These are phyloP conservation scores for Sylvietta virens DNA, from an alignment of 2,113 vertebrate genomes.

Conservation along the genomic window DNA sequence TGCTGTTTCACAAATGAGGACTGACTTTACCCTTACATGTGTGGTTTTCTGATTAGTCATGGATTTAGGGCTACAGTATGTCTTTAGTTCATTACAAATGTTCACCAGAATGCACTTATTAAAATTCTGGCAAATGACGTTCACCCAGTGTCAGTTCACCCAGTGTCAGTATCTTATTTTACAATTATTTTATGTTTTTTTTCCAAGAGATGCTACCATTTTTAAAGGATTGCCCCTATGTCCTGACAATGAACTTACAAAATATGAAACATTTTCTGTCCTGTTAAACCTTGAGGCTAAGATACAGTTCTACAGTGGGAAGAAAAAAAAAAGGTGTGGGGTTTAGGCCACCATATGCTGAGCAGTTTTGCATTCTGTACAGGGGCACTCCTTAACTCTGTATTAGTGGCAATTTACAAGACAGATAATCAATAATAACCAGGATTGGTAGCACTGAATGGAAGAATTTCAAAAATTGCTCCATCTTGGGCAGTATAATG, in stretches of 20 bases:
- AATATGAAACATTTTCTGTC: background rate
- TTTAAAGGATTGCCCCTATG: background rate
- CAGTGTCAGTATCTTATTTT: background rate
- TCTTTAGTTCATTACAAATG: constrained; percentile 9
- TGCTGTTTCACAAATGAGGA: background rate
- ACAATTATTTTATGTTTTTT: background rate
- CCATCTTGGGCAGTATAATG: background rate
- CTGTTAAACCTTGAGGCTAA: background rate
- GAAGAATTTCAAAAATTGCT: background rate
- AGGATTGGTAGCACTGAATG: background rate
- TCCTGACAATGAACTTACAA: background rate
- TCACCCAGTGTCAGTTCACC: background rate
- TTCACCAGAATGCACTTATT: background rate
- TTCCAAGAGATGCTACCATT: background rate
- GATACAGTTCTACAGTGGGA: background rate
- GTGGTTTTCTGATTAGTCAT: constrained; percentile 14
- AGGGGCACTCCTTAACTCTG: background rate
- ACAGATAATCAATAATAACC: background rate
- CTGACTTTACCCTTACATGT: background rate
- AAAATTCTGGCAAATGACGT: background rate
- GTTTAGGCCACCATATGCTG: background rate
- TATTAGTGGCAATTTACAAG: background rate
- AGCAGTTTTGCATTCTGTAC: background rate
- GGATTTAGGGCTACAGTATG: background rate
- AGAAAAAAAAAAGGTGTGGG: background rate